Evolutionary conservation across 2,797 vertebrate species (phyloP).

Genomic region (Gymnocypris eckloni): DNA sequence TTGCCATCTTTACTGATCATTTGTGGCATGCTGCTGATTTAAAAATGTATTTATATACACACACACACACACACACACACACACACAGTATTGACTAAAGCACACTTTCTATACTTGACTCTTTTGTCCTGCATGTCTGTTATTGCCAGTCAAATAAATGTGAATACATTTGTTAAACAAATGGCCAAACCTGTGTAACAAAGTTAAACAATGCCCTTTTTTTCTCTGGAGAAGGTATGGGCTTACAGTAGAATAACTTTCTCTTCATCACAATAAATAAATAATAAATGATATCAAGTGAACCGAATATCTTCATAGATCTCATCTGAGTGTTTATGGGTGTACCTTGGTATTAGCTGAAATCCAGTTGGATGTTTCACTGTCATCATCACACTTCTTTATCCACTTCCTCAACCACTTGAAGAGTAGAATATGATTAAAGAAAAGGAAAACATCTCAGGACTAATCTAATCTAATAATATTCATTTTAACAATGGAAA

Average conservation of each 20-base stretch:
- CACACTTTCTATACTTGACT: not conserved
- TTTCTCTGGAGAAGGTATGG: not conserved
- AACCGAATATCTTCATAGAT: not conserved
- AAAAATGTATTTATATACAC: too few species aligned
- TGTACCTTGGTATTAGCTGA: slow-evolving; percentile 98
- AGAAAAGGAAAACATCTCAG: not conserved
- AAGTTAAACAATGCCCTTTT: not conserved
- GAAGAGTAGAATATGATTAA: not conserved
- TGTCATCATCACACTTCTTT: slow-evolving; percentile 99
- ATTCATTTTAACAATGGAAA: not conserved
- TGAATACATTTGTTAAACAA: slow-evolving; percentile 18
- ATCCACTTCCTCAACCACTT: slow-evolving; percentile 99
- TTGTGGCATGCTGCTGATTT: too few species aligned
- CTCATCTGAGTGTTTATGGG: not conserved
- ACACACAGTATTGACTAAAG: not conserved
- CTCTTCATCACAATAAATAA: not conserved
- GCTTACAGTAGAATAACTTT: not conserved
- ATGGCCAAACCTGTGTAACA: not conserved
- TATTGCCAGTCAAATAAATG: slow-evolving; percentile 21
- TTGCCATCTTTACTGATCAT: not conserved
- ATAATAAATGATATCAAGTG: not conserved
- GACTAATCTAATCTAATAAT: not conserved
- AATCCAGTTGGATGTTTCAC: slow-evolving; percentile 99
- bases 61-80: too few species aligned
- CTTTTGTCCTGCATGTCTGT: not conserved